Base-by-base conservation (phyloP, 2,888 invertebrate genomes). In the Limenitis camilla region DNA sequence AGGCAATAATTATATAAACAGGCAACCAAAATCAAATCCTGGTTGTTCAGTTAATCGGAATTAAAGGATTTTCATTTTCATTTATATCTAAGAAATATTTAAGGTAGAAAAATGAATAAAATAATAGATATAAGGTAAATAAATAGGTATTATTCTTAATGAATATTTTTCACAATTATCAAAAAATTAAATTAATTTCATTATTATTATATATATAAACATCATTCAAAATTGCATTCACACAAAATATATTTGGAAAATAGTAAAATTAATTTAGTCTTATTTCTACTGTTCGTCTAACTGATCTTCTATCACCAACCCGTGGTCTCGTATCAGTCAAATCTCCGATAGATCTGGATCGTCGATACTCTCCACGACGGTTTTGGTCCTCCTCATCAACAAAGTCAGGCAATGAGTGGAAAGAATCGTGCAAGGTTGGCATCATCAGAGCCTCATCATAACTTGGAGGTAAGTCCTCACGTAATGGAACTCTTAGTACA, bases 391-490 rank as follows among this genome's bases (percentile, higher is more conserved):
- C 77, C 32, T 74, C 77, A 11, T 84, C 83, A 0, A 88, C 68
- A 27, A 88, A 82, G 57, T 87, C 88, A 40, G 88, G 87, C 10
- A 88, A 61, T 0, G 91, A 91, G 61, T 90, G 90, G 61, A 89
- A 90, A 0, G 92, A 91, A 1, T 90, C 76, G 59, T 90, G 91
- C 45, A 93, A 68, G 53, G 91, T 89, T 6, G 93, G 93, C 91
- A 94, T 91, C 33, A 91, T 79, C 29, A 94, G 76, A 0, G 94
- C 94, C 71, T 94, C 94, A 53, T 92, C 92, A 65, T 94, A 94
- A 8, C 89, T 92, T 0, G 94, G 94, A 36, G 94, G 91, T 1
- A 77, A 66, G 58, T 87, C 87, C 42, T 83, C 82, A 0, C 61
- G 69, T 33, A 84, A 52, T 8, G 84, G 83, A 36, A 84, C 69